phyloP scores from a whole-genome alignment of 1,140 invertebrate genomes.

The Nephila pilipes region DNA sequence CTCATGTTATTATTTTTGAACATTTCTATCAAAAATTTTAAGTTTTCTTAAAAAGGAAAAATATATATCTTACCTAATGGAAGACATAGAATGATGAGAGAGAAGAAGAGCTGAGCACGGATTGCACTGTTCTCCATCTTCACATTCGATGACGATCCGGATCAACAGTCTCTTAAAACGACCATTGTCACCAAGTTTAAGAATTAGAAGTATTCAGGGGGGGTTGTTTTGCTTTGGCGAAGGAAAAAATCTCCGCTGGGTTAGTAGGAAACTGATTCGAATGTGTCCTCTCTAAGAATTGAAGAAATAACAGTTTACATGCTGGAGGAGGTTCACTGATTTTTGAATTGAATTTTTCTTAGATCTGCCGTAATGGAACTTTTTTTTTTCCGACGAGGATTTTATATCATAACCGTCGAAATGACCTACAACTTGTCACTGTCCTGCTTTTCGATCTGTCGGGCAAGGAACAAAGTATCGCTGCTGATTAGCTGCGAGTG shows the following conservation, averaged over 20 bases:
- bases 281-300: slow-evolving; percentile 1
- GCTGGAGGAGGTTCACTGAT: neutral
- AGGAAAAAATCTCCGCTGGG: slow-evolving; percentile 2
- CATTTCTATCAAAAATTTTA: no score
- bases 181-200: slow-evolving; percentile 6
- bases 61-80: slow-evolving; percentile 61
- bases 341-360: neutral
- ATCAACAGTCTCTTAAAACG: slow-evolving; percentile 58
- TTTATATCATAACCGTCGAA: slow-evolving; percentile 45
- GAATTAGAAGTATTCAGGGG: neutral
- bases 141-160: slow-evolving; percentile 43
- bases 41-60: neutral
- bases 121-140: slow-evolving; percentile 73
- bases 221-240: neutral
- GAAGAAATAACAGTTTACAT: slow-evolving; percentile 45
- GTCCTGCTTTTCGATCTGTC: slow-evolving; percentile 57
- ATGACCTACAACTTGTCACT: slow-evolving; percentile 66
- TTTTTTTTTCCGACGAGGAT: slow-evolving; percentile 6
- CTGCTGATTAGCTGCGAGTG: slow-evolving; percentile 60
- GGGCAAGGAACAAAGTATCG: slow-evolving; percentile 73
- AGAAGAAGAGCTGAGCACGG: slow-evolving; percentile 70
- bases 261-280: slow-evolving; percentile 1
- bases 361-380: neutral
- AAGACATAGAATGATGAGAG: slow-evolving; percentile 75
- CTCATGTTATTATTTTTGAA: no score